Evolutionary conservation across 2,797 vertebrate species (phyloP).

Genomic region (Phoebastria nigripes): DNA sequence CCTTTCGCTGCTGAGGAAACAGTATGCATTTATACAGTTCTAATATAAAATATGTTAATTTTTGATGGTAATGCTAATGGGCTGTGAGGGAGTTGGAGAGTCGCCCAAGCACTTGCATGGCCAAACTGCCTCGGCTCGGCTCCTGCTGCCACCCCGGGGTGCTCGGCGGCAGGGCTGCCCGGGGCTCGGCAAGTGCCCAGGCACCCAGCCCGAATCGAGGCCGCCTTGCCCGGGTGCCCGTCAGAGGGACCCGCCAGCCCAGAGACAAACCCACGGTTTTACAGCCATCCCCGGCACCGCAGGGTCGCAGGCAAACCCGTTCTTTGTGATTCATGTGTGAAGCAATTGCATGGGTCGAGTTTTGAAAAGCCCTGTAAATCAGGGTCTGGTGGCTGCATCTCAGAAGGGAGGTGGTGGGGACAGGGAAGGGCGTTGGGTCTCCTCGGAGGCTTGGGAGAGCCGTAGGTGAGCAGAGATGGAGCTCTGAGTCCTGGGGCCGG

Average conservation of each 20-base stretch:
- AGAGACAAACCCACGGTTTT: background rate
- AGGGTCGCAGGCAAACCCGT: rapidly evolving
- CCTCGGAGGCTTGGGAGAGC: background rate
- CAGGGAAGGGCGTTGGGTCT: background rate
- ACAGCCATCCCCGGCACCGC: rapidly evolving
- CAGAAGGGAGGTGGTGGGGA: background rate
- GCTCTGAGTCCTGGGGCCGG: background rate
- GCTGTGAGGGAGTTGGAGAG: background rate
- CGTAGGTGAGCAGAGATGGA: background rate
- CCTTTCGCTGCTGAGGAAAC: background rate
- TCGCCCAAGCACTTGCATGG: background rate
- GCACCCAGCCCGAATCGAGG: rapidly evolving
- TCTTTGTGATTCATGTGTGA: rapidly evolving
- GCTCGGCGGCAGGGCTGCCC: rapidly evolving
- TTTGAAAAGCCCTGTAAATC: background rate
- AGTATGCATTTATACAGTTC: background rate
- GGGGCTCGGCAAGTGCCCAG: background rate
- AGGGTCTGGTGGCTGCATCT: background rate
- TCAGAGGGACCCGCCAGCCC: background rate
- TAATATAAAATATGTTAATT: slow-evolving; percentile 2
- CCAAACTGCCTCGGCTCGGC: background rate
- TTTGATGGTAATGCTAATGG: background rate
- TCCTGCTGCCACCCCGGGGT: rapidly evolving
- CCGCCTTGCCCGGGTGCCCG: rapidly evolving
- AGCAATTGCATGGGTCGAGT: background rate